phyloP scores from a whole-genome alignment of 2,797 vertebrate species.

The Neosalanx taihuensis region DNA sequence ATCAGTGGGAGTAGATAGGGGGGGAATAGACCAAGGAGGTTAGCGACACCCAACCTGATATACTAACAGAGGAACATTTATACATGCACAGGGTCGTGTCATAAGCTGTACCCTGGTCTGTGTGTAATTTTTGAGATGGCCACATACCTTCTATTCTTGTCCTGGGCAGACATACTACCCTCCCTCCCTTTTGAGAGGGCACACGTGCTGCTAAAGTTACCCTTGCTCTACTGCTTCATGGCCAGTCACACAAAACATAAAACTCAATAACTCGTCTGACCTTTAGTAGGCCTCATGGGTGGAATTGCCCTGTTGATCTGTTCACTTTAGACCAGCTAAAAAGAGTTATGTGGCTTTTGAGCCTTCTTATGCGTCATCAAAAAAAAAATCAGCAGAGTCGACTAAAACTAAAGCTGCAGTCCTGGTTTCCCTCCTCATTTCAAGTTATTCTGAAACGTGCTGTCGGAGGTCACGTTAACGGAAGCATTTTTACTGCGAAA shows the following conservation, averaged over 20 bases:
- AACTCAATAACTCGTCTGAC: neutral
- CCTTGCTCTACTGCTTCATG: slow-evolving; percentile 2
- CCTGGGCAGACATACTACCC: neutral
- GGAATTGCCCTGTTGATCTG: neutral
- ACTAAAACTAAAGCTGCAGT: neutral
- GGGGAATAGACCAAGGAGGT: neutral
- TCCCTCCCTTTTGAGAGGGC: neutral
- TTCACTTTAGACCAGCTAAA: slow-evolving; percentile 2
- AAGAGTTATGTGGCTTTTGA: neutral
- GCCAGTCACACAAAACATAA: neutral
- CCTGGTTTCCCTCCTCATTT: neutral
- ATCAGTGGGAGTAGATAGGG: neutral
- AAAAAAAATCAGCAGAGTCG: slow-evolving; percentile 16
- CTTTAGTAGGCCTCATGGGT: neutral
- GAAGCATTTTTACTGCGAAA: neutral
- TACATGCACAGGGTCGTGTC: slow-evolving; percentile 8
- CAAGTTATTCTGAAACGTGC: neutral
- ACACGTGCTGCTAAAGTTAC: neutral
- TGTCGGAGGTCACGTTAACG: neutral
- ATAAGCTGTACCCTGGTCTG: neutral
- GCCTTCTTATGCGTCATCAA: slow-evolving; percentile 10
- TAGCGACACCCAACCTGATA: neutral
- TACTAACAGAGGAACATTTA: neutral
- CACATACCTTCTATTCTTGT: slow-evolving; percentile 1
- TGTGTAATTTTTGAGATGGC: neutral